phyloP scores from a whole-genome alignment of 2,888 invertebrate species.

The Chironomus tentans region DNA sequence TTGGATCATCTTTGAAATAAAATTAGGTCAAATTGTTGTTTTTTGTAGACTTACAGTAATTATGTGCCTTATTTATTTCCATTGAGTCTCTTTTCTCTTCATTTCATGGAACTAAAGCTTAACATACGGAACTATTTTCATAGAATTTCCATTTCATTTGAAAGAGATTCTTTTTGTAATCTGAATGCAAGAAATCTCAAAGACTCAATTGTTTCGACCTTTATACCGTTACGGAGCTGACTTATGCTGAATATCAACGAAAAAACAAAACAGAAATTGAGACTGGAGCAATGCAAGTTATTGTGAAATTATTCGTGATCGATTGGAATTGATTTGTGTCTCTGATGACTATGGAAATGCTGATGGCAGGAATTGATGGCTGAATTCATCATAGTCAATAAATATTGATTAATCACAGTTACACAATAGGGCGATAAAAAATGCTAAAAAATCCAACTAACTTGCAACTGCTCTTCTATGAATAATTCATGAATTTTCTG shows the following conservation, averaged over 20 bases:
- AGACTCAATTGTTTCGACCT: slow-evolving; percentile 10
- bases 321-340: background rate
- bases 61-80: background rate
- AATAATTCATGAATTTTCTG: background rate
- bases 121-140: background rate
- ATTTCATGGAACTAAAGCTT: background rate
- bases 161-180: background rate
- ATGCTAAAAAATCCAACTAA: background rate
- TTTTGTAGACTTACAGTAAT: background rate
- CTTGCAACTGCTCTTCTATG: background rate
- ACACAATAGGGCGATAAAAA: background rate
- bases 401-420: background rate
- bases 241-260: background rate
- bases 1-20: background rate
- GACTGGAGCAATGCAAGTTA: too few species aligned
- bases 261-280: too few species aligned
- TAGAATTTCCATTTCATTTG: slow-evolving; percentile 7
- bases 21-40: background rate
- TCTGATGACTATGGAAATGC: background rate
- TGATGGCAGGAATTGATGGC: background rate
- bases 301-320: background rate
- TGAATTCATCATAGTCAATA: background rate
- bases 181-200: slow-evolving; percentile 1
- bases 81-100: background rate
- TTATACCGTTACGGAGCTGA: background rate